A percentile compares a stretch with the other conserved stretches of the same genome.
Conservation (phyloP, 2,888 invertebrate species). For the Nemapogon koenigi region DNA sequence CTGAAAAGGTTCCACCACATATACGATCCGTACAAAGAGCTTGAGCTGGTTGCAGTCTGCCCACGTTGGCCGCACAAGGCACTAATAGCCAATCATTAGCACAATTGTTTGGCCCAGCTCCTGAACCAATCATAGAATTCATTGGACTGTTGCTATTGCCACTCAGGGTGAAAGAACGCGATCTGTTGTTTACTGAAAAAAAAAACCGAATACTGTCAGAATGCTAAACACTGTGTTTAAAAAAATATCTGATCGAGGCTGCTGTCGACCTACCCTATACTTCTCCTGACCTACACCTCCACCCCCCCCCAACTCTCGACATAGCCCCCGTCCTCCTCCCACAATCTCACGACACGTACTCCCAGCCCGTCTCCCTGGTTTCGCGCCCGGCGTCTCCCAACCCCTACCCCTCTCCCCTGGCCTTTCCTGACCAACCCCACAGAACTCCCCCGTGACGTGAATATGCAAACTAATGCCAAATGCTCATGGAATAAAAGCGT, state of each 20-base stretch:
- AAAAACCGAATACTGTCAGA: slow-evolving; percentile 9
- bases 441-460: no score
- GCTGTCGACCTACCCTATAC: no score
- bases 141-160: slow-evolving; percentile 75
- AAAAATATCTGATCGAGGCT: background rate
- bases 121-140: slow-evolving; percentile 72
- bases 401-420: no score
- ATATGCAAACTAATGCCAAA: no score
- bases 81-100: slow-evolving; percentile 81
- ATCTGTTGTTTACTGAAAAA: slow-evolving; percentile 70
- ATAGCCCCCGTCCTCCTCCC: no score
- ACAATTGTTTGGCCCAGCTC: slow-evolving; percentile 72
- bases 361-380: no score
- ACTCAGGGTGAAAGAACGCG: slow-evolving; percentile 76
- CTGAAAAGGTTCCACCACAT: slow-evolving; percentile 81
- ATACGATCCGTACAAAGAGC: slow-evolving; percentile 78
- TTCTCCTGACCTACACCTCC: no score
- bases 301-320: no score
- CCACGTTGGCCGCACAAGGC: slow-evolving; percentile 77
- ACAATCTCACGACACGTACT: no score
- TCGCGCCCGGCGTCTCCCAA: no score
- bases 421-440: no score
- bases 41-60: slow-evolving; percentile 63
- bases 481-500: no score
- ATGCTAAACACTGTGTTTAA: background rate